Evolutionary conservation across 2,888 invertebrate species (phyloP).

Genomic region (Ptilodon capucinus): DNA sequence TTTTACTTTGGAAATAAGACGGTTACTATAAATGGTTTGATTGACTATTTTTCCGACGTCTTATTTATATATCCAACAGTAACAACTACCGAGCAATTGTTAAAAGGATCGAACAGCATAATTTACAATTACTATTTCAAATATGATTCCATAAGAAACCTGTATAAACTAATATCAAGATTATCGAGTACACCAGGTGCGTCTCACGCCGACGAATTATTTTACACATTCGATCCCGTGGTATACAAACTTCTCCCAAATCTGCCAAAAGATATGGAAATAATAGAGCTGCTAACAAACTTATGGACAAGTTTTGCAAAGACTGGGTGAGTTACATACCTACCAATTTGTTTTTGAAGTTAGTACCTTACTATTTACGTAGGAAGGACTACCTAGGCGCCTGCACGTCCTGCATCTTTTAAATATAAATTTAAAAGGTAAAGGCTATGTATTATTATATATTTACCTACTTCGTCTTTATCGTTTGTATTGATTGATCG

Average conservation of each 20-base stretch:
- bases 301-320: constrained; percentile 45
- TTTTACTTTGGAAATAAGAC: constrained; percentile 38
- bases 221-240: constrained; percentile 35
- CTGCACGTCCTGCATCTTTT: too few species aligned
- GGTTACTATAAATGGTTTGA: constrained; percentile 23
- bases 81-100: constrained; percentile 19
- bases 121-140: constrained; percentile 45
- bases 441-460: too few species aligned
- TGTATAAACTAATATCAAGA: constrained; percentile 28
- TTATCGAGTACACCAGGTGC: constrained; percentile 31
- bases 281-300: constrained; percentile 32
- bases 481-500: too few species aligned
- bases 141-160: constrained; percentile 42
- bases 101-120: constrained; percentile 16
- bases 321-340: constrained; percentile 34
- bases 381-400: too few species aligned
- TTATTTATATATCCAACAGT: constrained; percentile 31
- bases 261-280: constrained; percentile 18
- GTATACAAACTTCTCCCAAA: constrained; percentile 14
- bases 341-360: not conserved
- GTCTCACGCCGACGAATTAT: constrained; percentile 39
- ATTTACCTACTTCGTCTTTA: too few species aligned
- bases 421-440: too few species aligned
- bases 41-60: constrained; percentile 44
- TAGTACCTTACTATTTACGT: too few species aligned